Base-by-base conservation (phyloP, 2,797 vertebrate species). In the Trachops cirrhosus region DNA sequence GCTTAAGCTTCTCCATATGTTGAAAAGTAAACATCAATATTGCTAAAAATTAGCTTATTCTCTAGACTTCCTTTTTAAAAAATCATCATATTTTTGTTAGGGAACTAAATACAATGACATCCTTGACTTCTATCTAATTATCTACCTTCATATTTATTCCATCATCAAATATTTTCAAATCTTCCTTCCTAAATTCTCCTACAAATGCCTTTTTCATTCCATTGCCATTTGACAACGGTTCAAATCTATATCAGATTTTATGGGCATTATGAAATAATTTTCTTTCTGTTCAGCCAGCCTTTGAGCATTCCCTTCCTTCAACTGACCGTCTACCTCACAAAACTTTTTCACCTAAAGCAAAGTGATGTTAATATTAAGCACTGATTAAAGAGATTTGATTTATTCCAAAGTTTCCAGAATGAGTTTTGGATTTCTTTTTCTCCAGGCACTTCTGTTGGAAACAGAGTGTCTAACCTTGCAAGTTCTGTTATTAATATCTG, bases 401-500 rank as follows among this genome's bases (percentile, higher is more conserved):
- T 44, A 68, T 79, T 70, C 12, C 16, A 68, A 89, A 79, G 29
- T 86, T 83, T 92, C 79, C 24, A 93, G 32, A 92, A 89, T 89
- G 44, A 68, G 94, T 64, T 92, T 82, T 52, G 18, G 0, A 83
- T 88, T 74, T 10, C 2, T 77, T 95, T 96, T 86, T 67, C 54
- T 93, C 10, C 10, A 16, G 10, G 3, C 21, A 57, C 26, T 86
- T 93, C 73, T 91, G 26, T 83, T 68, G 2, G 50, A 52, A 94
- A 84, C 46, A 54, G 83, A 84, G 9, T 62, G n/a, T 91, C 41
- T 96, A 89, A 97, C 67, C 90, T 96, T 95, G n/a, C 15, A 86
- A 93, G 37, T 86, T 94, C n/a, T 94, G 12, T 94, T 97, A 95
- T 93, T 95, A 95, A 91, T 93, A 84, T 93, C 62, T 64, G 75